phyloP scores from a whole-genome alignment of 2,797 vertebrate species.

The Ataeniobius toweri region DNA sequence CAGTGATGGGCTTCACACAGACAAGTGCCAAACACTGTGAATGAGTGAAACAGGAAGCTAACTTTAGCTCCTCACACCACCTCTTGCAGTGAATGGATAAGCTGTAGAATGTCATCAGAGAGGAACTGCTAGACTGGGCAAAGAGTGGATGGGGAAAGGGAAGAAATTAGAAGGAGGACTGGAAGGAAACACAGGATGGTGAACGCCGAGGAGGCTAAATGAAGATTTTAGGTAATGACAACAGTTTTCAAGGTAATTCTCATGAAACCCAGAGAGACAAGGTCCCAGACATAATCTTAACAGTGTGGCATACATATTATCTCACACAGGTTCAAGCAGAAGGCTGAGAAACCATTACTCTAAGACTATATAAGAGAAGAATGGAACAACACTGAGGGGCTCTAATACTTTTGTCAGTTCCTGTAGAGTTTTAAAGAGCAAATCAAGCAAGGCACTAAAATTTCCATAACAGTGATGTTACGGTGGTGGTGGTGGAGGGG shows the following conservation, averaged over 20 bases:
- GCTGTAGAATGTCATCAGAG: slow-evolving; percentile 29
- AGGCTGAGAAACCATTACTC: too few relatives aligned
- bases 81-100: slow-evolving; percentile 69
- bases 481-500: background rate
- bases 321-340: too few relatives aligned
- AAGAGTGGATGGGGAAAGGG: slow-evolving; percentile 21
- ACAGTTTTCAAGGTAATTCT: too few relatives aligned
- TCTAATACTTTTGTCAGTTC: too few relatives aligned
- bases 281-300: too few relatives aligned
- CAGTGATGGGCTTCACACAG: slow-evolving; percentile 57
- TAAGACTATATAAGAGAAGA: too few relatives aligned
- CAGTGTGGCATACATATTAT: too few relatives aligned
- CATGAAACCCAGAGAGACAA: too few relatives aligned
- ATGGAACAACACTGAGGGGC: too few relatives aligned
- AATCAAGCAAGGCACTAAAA: too few relatives aligned
- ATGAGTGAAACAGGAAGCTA: slow-evolving; percentile 73
- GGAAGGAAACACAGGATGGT: slow-evolving; percentile 6
- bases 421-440: too few relatives aligned
- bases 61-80: slow-evolving; percentile 64
- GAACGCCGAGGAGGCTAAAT: slow-evolving; percentile 8
- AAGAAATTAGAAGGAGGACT: slow-evolving; percentile 29
- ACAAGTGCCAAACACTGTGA: slow-evolving; percentile 51
- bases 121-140: slow-evolving; percentile 10
- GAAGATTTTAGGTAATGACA: slow-evolving; percentile 15
- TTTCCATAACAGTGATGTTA: background rate